Percentiles rank a stretch among this genome's conserved stretches.
phyloP scores from a whole-genome alignment of 2,888 invertebrate genomes.

The Drosophila vallismaia region DNA sequence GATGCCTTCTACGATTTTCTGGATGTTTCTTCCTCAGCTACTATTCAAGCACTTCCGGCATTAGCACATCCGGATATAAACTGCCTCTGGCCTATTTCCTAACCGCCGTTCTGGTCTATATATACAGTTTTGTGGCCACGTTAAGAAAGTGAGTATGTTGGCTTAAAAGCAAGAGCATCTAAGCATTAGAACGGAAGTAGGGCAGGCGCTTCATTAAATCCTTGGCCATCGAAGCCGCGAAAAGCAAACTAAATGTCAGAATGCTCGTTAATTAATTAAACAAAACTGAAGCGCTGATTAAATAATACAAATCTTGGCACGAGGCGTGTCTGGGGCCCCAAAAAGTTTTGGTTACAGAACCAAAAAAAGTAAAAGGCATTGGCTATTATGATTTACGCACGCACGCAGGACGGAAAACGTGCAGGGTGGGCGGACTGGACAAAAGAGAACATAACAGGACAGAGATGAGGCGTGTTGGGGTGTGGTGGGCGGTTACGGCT shows the following conservation, averaged over 20 bases:
- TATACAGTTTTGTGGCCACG: slow-evolving; percentile 97
- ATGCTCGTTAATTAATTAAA: slow-evolving; percentile 75
- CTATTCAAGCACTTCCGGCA: slow-evolving; percentile 83
- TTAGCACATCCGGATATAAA: slow-evolving; percentile 87
- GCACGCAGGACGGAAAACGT: slow-evolving; percentile 61
- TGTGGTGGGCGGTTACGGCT: neutral
- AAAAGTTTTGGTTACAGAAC: slow-evolving; percentile 6
- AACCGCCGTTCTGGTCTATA: slow-evolving; percentile 94
- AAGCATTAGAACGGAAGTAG: neutral
- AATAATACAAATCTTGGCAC: slow-evolving; percentile 74
- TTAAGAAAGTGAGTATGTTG: slow-evolving; percentile 90
- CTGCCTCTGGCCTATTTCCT: slow-evolving; percentile 97
- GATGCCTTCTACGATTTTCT: slow-evolving; percentile 5
- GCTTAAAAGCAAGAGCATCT: neutral
- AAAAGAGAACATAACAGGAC: neutral
- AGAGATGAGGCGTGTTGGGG: neutral
- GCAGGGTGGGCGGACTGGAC: slow-evolving; percentile 7
- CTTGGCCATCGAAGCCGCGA: slow-evolving; percentile 62
- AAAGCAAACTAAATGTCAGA: slow-evolving; percentile 60
- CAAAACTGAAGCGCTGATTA: slow-evolving; percentile 68
- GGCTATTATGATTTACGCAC: slow-evolving; percentile 77
- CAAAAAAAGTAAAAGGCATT: slow-evolving; percentile 45
- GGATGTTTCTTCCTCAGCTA: slow-evolving; percentile 68
- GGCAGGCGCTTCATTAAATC: slow-evolving; percentile 67
- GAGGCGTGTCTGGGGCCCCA: slow-evolving; percentile 55